phyloP scores from a whole-genome alignment of 2,888 invertebrate genomes.

The Masnerella sp. region DNA sequence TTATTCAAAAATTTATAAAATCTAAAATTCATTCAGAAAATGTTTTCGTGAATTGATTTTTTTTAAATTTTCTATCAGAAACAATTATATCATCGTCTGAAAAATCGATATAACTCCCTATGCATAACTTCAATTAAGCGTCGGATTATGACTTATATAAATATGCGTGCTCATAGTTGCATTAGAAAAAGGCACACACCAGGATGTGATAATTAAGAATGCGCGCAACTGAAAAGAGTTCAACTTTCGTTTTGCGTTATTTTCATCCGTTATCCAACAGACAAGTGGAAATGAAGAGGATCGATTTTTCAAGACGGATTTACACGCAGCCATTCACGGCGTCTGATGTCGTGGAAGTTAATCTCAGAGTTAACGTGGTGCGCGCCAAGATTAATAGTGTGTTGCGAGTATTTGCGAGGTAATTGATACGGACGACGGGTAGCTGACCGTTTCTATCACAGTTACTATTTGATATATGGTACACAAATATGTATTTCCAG shows the following conservation, averaged over 20 bases:
- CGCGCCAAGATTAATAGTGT: slow-evolving; percentile 40
- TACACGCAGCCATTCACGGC: slow-evolving; percentile 13
- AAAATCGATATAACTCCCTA: no score
- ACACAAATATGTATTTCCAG: slow-evolving; percentile 28
- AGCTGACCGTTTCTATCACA: slow-evolving; percentile 37
- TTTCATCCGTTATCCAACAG: slow-evolving; percentile 8
- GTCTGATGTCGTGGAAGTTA: slow-evolving; percentile 29
- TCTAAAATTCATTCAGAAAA: no score
- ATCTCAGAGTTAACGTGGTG: slow-evolving; percentile 34
- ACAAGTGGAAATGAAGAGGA: slow-evolving; percentile 33
- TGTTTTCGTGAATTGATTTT: no score
- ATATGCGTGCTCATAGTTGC: background rate
- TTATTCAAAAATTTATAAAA: no score
- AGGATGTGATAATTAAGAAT: slow-evolving; percentile 16
- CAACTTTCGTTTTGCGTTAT: slow-evolving; percentile 22
- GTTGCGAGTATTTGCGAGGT: slow-evolving; percentile 43
- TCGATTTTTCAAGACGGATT: slow-evolving; percentile 31
- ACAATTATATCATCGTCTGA: no score
- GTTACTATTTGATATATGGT: slow-evolving; percentile 27
- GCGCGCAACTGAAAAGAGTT: background rate
- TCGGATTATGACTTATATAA: no score
- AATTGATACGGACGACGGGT: slow-evolving; percentile 51
- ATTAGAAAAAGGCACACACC: slow-evolving; percentile 7
- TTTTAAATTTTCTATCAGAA: no score
- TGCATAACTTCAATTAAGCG: no score